A percentile compares a stretch with the other conserved stretches of the same genome.
phyloP scores from a whole-genome alignment of 2,797 vertebrate species.

The Anguilla marmorata region DNA sequence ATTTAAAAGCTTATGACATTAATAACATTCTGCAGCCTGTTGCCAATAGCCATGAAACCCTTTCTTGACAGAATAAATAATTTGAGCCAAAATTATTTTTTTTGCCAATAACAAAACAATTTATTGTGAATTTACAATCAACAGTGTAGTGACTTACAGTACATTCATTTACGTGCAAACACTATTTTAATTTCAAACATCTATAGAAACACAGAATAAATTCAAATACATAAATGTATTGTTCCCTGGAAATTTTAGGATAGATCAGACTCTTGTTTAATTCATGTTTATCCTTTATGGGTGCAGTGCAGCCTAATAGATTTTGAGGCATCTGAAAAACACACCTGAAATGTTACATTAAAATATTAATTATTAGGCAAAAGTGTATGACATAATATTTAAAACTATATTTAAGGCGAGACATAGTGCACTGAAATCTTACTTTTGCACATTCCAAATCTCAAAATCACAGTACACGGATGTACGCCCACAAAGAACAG shows the following conservation, averaged over 20 bases:
- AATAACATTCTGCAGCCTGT: neutral
- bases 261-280: neutral
- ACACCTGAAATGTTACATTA: neutral
- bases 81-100: neutral
- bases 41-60: neutral
- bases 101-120: too few relatives aligned
- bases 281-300: neutral
- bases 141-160: neutral
- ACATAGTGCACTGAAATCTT: slow-evolving; percentile 4
- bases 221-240: neutral
- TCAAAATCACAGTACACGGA: neutral
- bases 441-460: neutral
- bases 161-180: slow-evolving; percentile 18
- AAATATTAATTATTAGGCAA: neutral
- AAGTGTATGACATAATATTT: neutral
- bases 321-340: neutral
- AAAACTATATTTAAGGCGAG: neutral
- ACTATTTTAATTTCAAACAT: slow-evolving; percentile 15
- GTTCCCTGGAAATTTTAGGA: neutral
- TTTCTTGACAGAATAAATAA: neutral
- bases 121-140: slow-evolving; percentile 9
- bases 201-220: slow-evolving; percentile 2
- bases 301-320: neutral
- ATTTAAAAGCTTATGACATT: too few relatives aligned
- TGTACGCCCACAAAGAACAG: neutral